phyloP scores from a whole-genome alignment of 37 sponge, comb jelly and placozoan species.

The Beroe forskalii region DNA sequence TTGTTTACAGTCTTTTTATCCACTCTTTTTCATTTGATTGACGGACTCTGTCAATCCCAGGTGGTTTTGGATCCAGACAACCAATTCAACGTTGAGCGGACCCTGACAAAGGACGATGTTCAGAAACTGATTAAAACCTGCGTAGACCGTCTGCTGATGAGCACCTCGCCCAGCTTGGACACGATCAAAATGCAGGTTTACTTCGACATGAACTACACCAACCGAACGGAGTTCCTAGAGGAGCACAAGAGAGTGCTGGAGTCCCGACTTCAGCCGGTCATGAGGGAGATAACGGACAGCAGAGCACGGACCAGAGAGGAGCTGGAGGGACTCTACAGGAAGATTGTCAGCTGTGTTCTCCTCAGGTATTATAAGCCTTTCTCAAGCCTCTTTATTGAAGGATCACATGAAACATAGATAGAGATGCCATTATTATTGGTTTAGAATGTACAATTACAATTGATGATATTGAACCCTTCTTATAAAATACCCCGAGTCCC shows the following conservation, averaged over 20 bases:
- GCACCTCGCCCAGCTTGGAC: slow-evolving; percentile 84
- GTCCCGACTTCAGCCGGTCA: slow-evolving; percentile 75
- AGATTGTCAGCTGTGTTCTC: slow-evolving; percentile 89
- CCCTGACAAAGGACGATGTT: slow-evolving; percentile 93
- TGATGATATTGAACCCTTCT: too few relatives aligned
- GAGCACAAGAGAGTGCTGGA: slow-evolving; percentile 91
- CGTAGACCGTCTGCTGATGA: slow-evolving; percentile 76
- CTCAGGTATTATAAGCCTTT: too few relatives aligned
- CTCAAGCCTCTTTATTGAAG: too few relatives aligned
- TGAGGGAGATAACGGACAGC: slow-evolving; percentile 87
- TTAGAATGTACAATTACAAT: too few relatives aligned
- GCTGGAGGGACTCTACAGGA: slow-evolving; percentile 91
- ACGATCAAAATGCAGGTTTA: slow-evolving; percentile 98
- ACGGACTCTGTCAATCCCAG: background rate
- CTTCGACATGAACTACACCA: slow-evolving; percentile 98
- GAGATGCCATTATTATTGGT: too few relatives aligned
- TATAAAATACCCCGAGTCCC: too few relatives aligned
- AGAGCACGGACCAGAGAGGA: slow-evolving; percentile 94
- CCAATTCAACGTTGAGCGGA: slow-evolving; percentile 89
- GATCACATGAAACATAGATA: too few relatives aligned
- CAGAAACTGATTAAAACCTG: slow-evolving; percentile 89
- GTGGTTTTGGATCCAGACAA: slow-evolving; percentile 94
- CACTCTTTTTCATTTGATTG: background rate
- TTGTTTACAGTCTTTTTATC: background rate
- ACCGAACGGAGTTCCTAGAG: slow-evolving; percentile 76